phyloP scores from a whole-genome alignment of 2,113 vertebrate genomes.

The Mus spicilegus region DNA sequence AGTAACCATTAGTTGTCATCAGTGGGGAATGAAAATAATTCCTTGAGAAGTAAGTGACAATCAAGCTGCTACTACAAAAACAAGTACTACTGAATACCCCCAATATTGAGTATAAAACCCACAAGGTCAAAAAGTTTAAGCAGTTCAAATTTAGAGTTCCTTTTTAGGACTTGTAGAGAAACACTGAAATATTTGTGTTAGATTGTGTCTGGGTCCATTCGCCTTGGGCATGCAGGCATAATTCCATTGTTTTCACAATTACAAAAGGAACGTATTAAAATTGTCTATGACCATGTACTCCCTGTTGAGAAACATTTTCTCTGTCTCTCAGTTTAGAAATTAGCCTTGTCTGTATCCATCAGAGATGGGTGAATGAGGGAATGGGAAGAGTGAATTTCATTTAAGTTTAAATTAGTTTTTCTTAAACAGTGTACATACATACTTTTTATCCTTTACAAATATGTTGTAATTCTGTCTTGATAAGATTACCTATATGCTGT shows the following conservation, averaged over 20 bases:
- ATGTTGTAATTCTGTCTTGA: neutral
- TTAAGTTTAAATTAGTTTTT: neutral
- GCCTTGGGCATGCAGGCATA: neutral
- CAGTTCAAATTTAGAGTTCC: neutral
- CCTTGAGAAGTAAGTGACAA: neutral
- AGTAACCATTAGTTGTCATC: neutral
- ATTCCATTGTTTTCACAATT: neutral
- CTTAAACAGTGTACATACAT: neutral
- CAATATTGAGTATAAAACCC: neutral
- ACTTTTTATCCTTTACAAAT: neutral
- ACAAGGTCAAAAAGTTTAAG: neutral
- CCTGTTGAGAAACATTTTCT: neutral
- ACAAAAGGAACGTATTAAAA: neutral
- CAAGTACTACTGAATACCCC: neutral
- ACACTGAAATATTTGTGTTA: neutral
- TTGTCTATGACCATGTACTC: neutral
- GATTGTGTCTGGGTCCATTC: neutral
- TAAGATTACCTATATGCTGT: neutral
- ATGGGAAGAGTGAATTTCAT: neutral
- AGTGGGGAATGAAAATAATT: neutral
- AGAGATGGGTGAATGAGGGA: no score
- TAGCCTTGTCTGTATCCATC: neutral
- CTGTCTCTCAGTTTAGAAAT: conserved; percentile 40
- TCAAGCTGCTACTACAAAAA: neutral
- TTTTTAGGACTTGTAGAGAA: neutral